A percentile compares a stretch with the other conserved stretches of the same genome.
These are phyloP conservation scores for Xiphorhynchus elegans DNA, from an alignment of 2,113 vertebrate species.

Conservation along the genomic window DNA sequence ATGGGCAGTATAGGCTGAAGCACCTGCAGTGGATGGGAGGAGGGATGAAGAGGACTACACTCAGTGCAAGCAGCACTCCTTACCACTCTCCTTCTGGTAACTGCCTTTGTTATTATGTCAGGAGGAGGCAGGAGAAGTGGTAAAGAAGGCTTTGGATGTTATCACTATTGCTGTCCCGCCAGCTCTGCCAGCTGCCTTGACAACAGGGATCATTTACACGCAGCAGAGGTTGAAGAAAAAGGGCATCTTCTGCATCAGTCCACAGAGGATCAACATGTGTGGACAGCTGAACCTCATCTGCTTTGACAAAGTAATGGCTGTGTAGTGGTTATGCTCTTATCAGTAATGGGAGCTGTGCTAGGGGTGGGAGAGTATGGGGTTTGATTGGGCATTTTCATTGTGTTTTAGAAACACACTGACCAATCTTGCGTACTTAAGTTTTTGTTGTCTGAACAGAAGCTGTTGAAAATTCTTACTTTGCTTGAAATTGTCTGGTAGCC, in stretches of 20 bases:
- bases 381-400: background rate
- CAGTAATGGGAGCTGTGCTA: background rate
- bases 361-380: background rate
- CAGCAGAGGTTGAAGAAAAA: conserved; percentile 78
- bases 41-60: background rate
- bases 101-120: conserved; percentile 6
- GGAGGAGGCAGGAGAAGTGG: conserved; percentile 70
- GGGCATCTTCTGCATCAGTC: conserved; percentile 83
- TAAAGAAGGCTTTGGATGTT: conserved; percentile 80
- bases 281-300: conserved; percentile 82
- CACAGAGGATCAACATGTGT: conserved; percentile 81
- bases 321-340: background rate
- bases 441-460: background rate
- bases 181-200: conserved; percentile 80
- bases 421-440: background rate
- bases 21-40: background rate
- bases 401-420: background rate
- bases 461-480: background rate
- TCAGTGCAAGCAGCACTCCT: background rate
- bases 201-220: conserved; percentile 80
- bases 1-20: background rate
- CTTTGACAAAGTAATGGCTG: conserved; percentile 80
- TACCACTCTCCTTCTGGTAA: background rate
- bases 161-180: conserved; percentile 82
- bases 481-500: background rate